Base-by-base conservation (phyloP, 2,888 invertebrate species). In the Drosophila borealis region DNA sequence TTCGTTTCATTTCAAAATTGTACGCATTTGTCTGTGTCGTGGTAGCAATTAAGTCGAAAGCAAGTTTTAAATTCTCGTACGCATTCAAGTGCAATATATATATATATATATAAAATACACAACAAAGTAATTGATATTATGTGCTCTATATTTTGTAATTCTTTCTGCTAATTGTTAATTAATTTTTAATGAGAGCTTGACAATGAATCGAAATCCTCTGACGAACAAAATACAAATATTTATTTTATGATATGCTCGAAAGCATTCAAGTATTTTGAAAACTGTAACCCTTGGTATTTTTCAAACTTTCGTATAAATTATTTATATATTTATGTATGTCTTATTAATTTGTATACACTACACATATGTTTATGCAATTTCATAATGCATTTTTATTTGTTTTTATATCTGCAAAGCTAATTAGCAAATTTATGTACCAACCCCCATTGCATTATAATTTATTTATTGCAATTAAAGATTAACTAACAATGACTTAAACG, bases 401-500 rank as follows among this genome's bases (percentile, higher is more conserved):
- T 44, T 39, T 11, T 3, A 34, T 37, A 25, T 33, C 60, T 57
- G 37, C 45, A 67, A 69, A 55, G 60, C 48, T 51, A 59, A 55
- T 65, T 71, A 71, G 67, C 60, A 72, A 54, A 50, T 56, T 44
- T 54, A 73, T 65, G 63, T 66, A 57, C 39, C 54, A 44, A 57
- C 33, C 60, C 48, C 21, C 46, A 63, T 25, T 60, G 29, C 14
- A 34, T 51, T 54, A 56, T 57, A 73, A 69, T 54, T 59, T 70
- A 79, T 78, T 73, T 81, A 78, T 80, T 75, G 69, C 79, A 80
- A 76, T 74, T 70, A 61, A 66, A 79, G 70, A 70, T 69, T 56
- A 79, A 83, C 78, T 86, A 82, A 84, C 76, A 80, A 78, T 75
- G 83, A 84, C 88, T 81, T 84, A 74, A 79, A 87, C 79, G 80